Evolutionary conservation across 2,797 vertebrate species (phyloP), one percentile per base, ranked within the genome.

Genomic region (Acestrorhynchus altus): DNA sequence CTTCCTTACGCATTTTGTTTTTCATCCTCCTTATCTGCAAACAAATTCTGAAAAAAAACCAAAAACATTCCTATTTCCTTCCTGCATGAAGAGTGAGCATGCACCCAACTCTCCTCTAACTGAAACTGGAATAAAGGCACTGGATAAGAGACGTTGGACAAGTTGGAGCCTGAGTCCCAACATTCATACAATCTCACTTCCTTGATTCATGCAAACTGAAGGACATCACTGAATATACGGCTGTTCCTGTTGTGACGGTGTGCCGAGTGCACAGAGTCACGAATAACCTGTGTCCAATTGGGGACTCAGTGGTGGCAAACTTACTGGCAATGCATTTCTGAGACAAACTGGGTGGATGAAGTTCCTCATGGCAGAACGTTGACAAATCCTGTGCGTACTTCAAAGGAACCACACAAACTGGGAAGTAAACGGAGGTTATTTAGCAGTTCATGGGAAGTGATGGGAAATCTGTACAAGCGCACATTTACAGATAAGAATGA

Each of bases 381-480:
- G 49, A n/a, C 22, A 46, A 16, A 24, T 22, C 20, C 9, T 0
- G 28, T 56, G n/a, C 28, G 39, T 39, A 67, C 13, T 67, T 67
- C 42, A n/a, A 11, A 28, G 11, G 40, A 46, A 46, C 26, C 20
- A 11, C 20, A 46, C 12, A 16, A 46, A 68, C 51, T 35, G 40
- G 31, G 31, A 74, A 70, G 44, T 44, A 18, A 52, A 59, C 26
- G 54, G 44, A 1, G n/a, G 26, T 49, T 54, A 60, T 24, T 42
- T 31, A 46, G 52, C 39, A 42, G 69, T 76, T 79, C 56, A 12
- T 24, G 24, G 67, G 61, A 79, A 67, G 47, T 20, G 13, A 76
- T 28, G 47, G 73, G 42, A 70, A 66, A 78, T 70, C 54, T 51
- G 28, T 8, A 46, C 15, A 49, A 40, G 28, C 22, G 40, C 22